Base-by-base conservation (phyloP, 2,888 invertebrate species). In the Ophioninae sp. region DNA sequence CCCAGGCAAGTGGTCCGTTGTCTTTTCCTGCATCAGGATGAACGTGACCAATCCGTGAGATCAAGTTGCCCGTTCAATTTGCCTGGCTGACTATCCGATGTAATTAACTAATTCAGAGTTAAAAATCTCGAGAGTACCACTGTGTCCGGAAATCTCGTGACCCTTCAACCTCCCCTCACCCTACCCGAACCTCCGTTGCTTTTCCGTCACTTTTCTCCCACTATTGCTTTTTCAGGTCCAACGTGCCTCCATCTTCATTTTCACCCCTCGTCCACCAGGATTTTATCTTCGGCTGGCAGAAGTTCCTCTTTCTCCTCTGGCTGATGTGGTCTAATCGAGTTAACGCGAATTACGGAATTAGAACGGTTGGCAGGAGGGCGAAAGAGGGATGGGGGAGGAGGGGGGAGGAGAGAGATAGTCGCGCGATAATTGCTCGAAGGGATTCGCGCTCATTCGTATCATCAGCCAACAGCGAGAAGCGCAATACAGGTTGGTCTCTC, bases 271-370 rank as follows among this genome's bases (percentile, higher is more conserved):
- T 23, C 58, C 58, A 2, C 22, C 37, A 30, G 41, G 74, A 69
- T 74, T 83, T 77, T 78, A 83, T 83, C 81, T 81, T 81, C 41
- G 39, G 64, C 30, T 65, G 44, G 80, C 69, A 69, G 58, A 69
- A 69, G 64, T 41, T 72, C 17, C 39, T 56, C 44, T 74, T 44
- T 71, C 56, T 56, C 72, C 72, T 69, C 65, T 58, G 37, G 44
- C 58, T 72, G 41, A 20, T 65, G 74, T 68, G 78, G 71, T 84
- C 79, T 84, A 81, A 84, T 84, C 84, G 84, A 84, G 81, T 84
- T 81, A 81, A 73, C 84, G 75, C 76, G 79, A 84, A 81, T 84
- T 84, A 84, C 67, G 79, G 79, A 81, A 84, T 84, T 84, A 84
- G 79, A 80, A 84, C 72, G 79, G 75, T 73, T 72, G 56, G 61